phyloP scores from a whole-genome alignment of 2,797 vertebrate species.

The Cyclopterus lumpus region DNA sequence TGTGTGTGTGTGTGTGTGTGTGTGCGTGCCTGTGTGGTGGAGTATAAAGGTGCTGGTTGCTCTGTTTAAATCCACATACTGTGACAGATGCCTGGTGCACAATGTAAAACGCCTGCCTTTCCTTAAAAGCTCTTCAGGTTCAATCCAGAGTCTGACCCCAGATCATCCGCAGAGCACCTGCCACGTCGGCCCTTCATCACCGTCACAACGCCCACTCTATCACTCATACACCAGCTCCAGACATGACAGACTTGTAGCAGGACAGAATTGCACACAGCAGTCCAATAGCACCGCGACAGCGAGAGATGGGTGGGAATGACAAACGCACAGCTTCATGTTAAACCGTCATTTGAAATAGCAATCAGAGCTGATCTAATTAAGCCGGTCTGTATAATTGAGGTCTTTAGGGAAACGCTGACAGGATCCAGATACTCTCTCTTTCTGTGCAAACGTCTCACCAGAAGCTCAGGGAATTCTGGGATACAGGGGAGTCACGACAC shows the following conservation, averaged over 20 bases:
- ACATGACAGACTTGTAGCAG: slow-evolving; percentile 39
- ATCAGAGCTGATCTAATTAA: slow-evolving; percentile 84
- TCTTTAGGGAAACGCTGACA: slow-evolving; percentile 76
- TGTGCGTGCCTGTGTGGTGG: slow-evolving; percentile 42
- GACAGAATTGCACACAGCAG: slow-evolving; percentile 43
- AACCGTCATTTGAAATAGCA: slow-evolving; percentile 80
- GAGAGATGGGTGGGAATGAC: slow-evolving; percentile 67
- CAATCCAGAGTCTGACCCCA: slow-evolving; percentile 78
- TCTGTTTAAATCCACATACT: slow-evolving; percentile 53
- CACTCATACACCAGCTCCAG: slow-evolving; percentile 49
- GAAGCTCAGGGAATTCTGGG: slow-evolving; percentile 73
- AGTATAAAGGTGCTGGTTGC: slow-evolving; percentile 45
- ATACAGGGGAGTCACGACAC: slow-evolving; percentile 69
- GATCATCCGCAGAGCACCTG: slow-evolving; percentile 82
- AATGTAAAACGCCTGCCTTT: slow-evolving; percentile 68
- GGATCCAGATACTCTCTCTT: slow-evolving; percentile 80
- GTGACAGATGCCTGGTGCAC: slow-evolving; percentile 59
- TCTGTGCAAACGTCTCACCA: slow-evolving; percentile 65
- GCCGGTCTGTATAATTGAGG: slow-evolving; percentile 75
- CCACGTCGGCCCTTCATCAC: slow-evolving; percentile 71
- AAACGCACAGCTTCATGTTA: slow-evolving; percentile 68
- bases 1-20: slow-evolving; percentile 47
- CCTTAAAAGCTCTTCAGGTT: slow-evolving; percentile 75
- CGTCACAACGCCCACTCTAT: slow-evolving; percentile 58
- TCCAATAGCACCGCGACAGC: slow-evolving; percentile 35